Base-by-base conservation (phyloP, 2,797 vertebrate genomes). In the Cryptoblepharus egeriae region DNA sequence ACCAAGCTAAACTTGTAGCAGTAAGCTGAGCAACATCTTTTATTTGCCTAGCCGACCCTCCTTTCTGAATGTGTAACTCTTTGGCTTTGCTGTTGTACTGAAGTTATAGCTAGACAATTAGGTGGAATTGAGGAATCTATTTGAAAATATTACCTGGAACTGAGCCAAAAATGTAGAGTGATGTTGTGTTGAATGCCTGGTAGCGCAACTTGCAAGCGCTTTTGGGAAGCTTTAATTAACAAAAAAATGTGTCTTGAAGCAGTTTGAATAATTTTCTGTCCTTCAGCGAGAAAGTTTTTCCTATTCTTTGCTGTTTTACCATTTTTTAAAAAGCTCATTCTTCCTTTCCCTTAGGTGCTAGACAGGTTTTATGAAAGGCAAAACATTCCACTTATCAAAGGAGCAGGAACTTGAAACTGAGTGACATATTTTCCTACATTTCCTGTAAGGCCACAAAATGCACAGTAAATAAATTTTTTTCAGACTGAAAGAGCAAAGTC, bases 81-180 rank as follows among this genome's bases (percentile, higher is more conserved):
- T 75, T 87, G 84, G 1, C 26, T 58, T 32, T 58, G 22, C 45
- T 26, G 72, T 28, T 68, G 9, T 57, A 60, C 72, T 73, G 22
- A 65, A 69, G 3, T 1, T 65, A 63, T 45, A 2, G 22, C 32
- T 37, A 16, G 45, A 32, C 35, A 52, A 69, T 30, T 79, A 12
- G 60, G 78, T 37, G 45, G 18, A 84, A 82, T 79, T 24, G 72
- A 5, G 55, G 37, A 15, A 84, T 81, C 37, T 37, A 6, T 72
- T 32, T 42, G 74, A 85, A 93, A 90, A 84, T n/a, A 79, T 4
- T 13, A 74, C 5, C 55, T 85, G 71, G 83, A 86, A 89, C 60
- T 64, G 3, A 64, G 32, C 32, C 35, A 45, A 67, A 28, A 9
- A 49, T 55, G 83, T 85, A 61, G 9, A 77, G 70, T 0, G 0